Conservation (phyloP, 2,888 invertebrate genomes). For the Tridacna gigas region DNA sequence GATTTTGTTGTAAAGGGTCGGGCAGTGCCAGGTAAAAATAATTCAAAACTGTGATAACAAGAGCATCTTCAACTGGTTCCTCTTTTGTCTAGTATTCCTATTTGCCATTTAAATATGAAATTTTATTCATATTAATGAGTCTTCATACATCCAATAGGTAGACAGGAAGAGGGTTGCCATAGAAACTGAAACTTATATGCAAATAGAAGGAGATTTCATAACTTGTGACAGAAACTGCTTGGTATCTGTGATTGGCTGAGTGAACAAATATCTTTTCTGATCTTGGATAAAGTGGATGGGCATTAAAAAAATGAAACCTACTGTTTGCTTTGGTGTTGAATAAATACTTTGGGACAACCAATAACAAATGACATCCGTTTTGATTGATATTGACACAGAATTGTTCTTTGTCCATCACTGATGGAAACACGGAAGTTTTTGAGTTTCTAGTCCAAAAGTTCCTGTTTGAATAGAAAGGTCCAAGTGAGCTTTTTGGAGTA, state of each 20-base stretch:
- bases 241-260: constrained; percentile 9
- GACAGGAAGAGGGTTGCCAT: constrained; percentile 34
- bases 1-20: no score
- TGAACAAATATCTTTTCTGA: not conserved
- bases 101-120: no score
- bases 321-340: constrained; percentile 9
- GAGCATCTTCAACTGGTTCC: no score
- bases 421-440: constrained; percentile 17
- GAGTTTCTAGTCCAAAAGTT: not conserved
- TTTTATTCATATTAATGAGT: constrained; percentile 21
- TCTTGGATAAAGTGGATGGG: constrained; percentile 4
- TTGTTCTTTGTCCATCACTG: not conserved
- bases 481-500: no score
- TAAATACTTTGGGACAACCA: constrained; percentile 9
- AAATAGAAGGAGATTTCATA: constrained; percentile 24
- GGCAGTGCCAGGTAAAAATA: no score
- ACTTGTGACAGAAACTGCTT: constrained; percentile 15
- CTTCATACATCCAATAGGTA: constrained; percentile 33
- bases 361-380: constrained; percentile 19
- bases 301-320: constrained; percentile 8
- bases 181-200: constrained; percentile 30
- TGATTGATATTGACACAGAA: constrained; percentile 14
- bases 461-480: not conserved
- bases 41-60: no score
- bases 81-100: no score